A percentile compares a stretch with the other conserved stretches of the same genome.
phyloP scores from a whole-genome alignment of 2,888 invertebrate genomes.

The Parascotia fuliginaria region DNA sequence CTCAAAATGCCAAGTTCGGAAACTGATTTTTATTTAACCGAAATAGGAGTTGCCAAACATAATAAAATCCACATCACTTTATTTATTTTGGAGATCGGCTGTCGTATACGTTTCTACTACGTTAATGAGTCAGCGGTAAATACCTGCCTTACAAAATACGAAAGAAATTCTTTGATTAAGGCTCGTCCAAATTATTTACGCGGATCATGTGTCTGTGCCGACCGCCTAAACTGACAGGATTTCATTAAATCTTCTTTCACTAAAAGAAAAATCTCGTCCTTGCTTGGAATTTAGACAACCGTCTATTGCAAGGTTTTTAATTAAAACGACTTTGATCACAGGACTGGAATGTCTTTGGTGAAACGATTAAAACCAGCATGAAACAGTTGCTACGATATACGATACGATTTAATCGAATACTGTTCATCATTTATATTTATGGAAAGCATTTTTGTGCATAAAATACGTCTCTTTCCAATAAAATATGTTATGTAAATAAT shows the following conservation, averaged over 20 bases:
- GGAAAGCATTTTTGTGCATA: constrained; percentile 20
- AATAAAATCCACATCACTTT: no score
- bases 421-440: constrained; percentile 21
- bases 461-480: not conserved
- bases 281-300: constrained; percentile 78
- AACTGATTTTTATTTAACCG: no score
- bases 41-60: no score
- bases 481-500: not conserved
- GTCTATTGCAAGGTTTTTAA: constrained; percentile 80
- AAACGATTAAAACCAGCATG: constrained; percentile 76
- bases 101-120: no score
- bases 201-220: constrained; percentile 29
- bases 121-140: no score
- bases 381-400: constrained; percentile 64
- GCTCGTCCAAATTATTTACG: constrained; percentile 12
- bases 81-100: no score
- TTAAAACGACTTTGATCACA: constrained; percentile 82
- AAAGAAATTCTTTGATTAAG: constrained; percentile 3
- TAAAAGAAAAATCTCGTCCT: constrained; percentile 66
- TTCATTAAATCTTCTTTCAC: constrained; percentile 69
- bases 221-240: constrained; percentile 62
- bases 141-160: not conserved
- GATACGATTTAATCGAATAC: constrained; percentile 48
- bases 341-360: constrained; percentile 74
- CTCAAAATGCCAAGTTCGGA: no score